Percentiles rank a stretch among this genome's conserved stretches.
These are phyloP conservation scores for Falcaria lacertinaria DNA, from an alignment of 2,888 invertebrate genomes.

Conservation along the genomic window DNA sequence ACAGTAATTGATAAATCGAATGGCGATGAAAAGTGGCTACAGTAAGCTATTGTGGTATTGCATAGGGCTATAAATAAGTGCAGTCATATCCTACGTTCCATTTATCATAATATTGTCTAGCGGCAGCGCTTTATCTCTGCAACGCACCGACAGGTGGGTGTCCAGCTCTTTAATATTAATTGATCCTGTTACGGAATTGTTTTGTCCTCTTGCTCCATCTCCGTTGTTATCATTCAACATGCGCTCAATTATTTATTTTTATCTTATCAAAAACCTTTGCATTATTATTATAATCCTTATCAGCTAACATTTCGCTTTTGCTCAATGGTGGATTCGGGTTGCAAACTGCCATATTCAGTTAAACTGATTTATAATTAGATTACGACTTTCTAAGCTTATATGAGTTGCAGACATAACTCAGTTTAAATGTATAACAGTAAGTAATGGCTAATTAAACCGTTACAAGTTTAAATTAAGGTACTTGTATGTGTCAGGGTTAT, in stretches of 20 bases:
- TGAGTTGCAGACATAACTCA: no score
- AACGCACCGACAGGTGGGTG: conserved; percentile 53
- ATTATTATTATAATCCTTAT: neutral
- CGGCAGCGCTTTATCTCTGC: conserved; percentile 49
- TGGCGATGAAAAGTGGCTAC: conserved; percentile 18
- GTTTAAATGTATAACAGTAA: no score
- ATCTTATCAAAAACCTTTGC: neutral
- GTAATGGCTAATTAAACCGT: no score
- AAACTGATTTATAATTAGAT: no score
- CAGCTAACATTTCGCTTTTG: no score
- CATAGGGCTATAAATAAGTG: conserved; percentile 44
- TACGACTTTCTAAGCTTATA: no score
- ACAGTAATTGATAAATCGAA: conserved; percentile 42
- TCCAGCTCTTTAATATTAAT: conserved; percentile 55
- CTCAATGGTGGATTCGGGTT: no score
- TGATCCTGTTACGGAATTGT: conserved; percentile 48
- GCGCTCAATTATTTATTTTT: neutral
- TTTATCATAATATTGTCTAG: conserved; percentile 68
- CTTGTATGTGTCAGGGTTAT: conserved; percentile 11
- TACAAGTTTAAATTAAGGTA: no score
- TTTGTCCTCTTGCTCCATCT: conserved; percentile 29
- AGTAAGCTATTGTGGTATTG: conserved; percentile 26
- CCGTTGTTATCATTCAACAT: conserved; percentile 12
- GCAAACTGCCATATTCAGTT: no score
- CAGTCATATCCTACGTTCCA: conserved; percentile 42